These are phyloP conservation scores for Microcebus tavaratra DNA, from an alignment of 2,113 vertebrate species.

Conservation along the genomic window DNA sequence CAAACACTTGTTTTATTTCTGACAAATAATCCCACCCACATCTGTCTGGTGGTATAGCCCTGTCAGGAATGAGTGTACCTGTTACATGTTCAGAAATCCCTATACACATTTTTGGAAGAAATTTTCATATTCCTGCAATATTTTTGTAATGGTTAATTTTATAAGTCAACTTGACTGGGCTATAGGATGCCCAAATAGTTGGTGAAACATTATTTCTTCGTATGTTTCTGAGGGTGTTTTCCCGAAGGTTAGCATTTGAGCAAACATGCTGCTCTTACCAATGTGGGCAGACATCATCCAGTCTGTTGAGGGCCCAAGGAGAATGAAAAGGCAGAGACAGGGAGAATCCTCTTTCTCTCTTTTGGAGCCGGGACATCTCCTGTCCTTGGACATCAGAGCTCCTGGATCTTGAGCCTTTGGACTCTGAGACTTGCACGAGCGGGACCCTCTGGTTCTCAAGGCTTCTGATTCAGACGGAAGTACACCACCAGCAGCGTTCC, in stretches of 20 bases:
- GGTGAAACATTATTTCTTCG: not conserved
- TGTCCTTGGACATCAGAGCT: not conserved
- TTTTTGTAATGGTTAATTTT: not conserved
- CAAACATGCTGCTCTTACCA: not conserved
- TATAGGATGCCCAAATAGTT: not conserved
- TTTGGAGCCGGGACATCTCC: not conserved
- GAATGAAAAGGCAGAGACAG: not conserved
- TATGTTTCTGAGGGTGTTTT: not conserved
- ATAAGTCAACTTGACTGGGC: not conserved
- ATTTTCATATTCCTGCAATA: not conserved
- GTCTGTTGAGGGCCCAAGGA: no score
- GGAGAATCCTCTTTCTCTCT: not conserved
- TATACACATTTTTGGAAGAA: not conserved
- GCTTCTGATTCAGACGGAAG: not conserved
- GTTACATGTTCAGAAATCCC: not conserved
- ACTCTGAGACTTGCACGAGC: not conserved
- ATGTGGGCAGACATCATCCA: not conserved
- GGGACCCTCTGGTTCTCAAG: not conserved
- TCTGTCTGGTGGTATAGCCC: not conserved
- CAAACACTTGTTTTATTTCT: slow-evolving; percentile 33
- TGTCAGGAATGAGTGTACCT: not conserved
- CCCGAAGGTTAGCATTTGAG: not conserved
- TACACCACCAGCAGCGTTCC: not conserved
- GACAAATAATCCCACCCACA: not conserved
- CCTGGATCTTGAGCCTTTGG: not conserved